Evolutionary conservation across 2,888 invertebrate species (phyloP).

Genomic region (Ornithoptera priamus): DNA sequence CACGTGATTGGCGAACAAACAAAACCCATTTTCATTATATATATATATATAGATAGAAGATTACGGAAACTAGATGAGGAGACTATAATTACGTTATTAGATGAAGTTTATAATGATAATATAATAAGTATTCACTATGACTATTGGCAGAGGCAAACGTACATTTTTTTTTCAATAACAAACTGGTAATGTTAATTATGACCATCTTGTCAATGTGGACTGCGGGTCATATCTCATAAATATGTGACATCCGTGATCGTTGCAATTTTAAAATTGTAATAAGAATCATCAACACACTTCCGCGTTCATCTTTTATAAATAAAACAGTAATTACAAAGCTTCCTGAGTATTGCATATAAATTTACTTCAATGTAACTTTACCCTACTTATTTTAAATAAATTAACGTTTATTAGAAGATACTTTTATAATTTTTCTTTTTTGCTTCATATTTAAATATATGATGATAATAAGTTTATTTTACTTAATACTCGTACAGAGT

Average conservation of each 20-base stretch:
- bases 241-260: constrained; percentile 28
- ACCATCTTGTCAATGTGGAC: constrained; percentile 19
- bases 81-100: too few relatives aligned
- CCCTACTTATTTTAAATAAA: too few relatives aligned
- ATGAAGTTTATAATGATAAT: neutral
- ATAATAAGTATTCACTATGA: neutral
- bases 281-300: constrained; percentile 18
- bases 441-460: too few relatives aligned
- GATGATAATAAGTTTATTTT: too few relatives aligned
- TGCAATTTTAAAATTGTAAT: constrained; percentile 28
- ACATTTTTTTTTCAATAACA: neutral
- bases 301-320: constrained; percentile 24
- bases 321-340: constrained; percentile 18
- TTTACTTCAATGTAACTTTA: too few relatives aligned
- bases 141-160: neutral
- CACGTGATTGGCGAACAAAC: too few relatives aligned
- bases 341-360: constrained; percentile 13
- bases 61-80: too few relatives aligned
- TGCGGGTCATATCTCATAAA: constrained; percentile 28
- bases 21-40: too few relatives aligned
- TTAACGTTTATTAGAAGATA: too few relatives aligned
- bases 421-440: too few relatives aligned
- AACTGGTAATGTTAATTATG: constrained; percentile 26
- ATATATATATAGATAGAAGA: too few relatives aligned
- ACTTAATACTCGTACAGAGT: too few relatives aligned